Evolutionary conservation across 2,888 invertebrate species (phyloP), one percentile per base, ranked within the genome.

Genomic region (Rhyacophila evoluta): DNA sequence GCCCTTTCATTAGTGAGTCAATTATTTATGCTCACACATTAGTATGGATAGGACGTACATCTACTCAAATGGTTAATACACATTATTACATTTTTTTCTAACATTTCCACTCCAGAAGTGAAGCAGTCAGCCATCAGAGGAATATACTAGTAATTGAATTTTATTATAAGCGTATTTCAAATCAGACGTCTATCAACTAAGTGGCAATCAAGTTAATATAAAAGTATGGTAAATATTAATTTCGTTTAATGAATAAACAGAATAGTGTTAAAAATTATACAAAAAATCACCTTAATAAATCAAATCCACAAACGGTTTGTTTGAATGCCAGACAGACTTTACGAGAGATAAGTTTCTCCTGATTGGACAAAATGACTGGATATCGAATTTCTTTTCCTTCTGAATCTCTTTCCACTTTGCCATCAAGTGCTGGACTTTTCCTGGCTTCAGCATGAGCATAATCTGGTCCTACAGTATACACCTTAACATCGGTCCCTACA

Each of bases 391-490:
- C 99, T 86, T 97, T 97, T 82, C 99, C 99, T 85, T 99, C 98
- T 5, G 97, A 95, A 86, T 99, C 99, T 68, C 99, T 90, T 86
- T 99, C 99, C 55, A 99, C 99, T 88, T 99, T 99, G 0, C 99
- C 99, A 88, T 99, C 99, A 11, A 99, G 89, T 0, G 98, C 99
- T 0, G 99, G 99, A 78, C 98, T 98, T 87, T 99, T 99, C 76
- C 99, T 91, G 0, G 99, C 99, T 87, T 99, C 99, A 0, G 99
- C 99, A 88, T 99, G 99, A 1, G 99, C 99, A 87, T 99, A 99
- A 88, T 98, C 99, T 0, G 99, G 98, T 0, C 99, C 99, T 29
- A 99, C 99, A 0, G 99, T 99, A 87, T 99, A 99, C 28, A 99
- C 98, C 89, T 95, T 93, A 70, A 92, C 92, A 83, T 92, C 92